Percentiles rank a stretch among this genome's conserved stretches.
These are phyloP conservation scores for Napeogenes inachia DNA, from an alignment of 2,888 invertebrate species.

Conservation along the genomic window DNA sequence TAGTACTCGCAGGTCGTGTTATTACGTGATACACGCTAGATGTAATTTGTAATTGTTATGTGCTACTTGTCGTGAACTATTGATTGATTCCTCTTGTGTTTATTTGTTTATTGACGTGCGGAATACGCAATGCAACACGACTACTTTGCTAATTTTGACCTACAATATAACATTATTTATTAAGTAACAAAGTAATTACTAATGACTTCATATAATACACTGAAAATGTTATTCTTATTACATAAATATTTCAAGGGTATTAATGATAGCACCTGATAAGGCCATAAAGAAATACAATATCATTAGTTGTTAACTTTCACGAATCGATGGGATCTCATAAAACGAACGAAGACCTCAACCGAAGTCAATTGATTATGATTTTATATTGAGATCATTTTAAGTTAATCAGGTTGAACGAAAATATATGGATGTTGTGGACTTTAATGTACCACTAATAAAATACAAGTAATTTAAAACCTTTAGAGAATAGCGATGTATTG, in stretches of 20 bases:
- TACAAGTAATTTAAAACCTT: too few relatives aligned
- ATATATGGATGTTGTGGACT: too few relatives aligned
- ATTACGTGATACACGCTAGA: constrained; percentile 13
- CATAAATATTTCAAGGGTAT: not conserved
- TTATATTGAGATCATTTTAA: constrained; percentile 3
- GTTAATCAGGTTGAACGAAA: too few relatives aligned
- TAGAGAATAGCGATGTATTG: too few relatives aligned
- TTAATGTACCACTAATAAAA: too few relatives aligned
- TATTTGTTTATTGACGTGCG: constrained; percentile 27
- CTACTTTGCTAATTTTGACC: not conserved
- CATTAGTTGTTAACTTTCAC: constrained; percentile 2
- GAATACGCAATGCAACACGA: not conserved
- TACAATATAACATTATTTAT: not conserved
- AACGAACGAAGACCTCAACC: constrained; percentile 7
- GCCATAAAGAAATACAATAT: constrained; percentile 3
- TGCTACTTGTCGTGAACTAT: constrained; percentile 24
- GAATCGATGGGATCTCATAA: not conserved
- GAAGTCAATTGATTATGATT: constrained; percentile 6
- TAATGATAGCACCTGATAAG: constrained; percentile 2
- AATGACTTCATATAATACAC: too few relatives aligned
- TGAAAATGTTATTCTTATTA: too few relatives aligned
- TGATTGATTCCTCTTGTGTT: constrained; percentile 27
- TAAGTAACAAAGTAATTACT: too few relatives aligned
- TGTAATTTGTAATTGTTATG: constrained; percentile 28
- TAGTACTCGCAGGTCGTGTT: constrained; percentile 12